Evolutionary conservation across 2,113 vertebrate species (phyloP).

Genomic region (Spermophilus dauricus): DNA sequence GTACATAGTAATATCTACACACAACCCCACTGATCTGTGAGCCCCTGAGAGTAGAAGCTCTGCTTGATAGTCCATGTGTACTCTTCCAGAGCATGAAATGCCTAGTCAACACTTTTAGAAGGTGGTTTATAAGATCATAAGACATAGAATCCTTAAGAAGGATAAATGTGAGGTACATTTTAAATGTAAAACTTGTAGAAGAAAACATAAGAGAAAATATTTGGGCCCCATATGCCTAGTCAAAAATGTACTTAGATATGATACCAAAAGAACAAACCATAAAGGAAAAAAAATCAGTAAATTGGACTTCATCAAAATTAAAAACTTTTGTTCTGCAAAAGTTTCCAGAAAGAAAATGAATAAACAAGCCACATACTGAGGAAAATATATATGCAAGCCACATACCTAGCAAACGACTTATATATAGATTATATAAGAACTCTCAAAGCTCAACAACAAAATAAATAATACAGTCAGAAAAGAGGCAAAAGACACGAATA

Average conservation of each 20-base stretch:
- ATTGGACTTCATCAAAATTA: background rate
- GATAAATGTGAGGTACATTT: background rate
- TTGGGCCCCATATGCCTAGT: background rate
- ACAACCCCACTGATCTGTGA: background rate
- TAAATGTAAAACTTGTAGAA: background rate
- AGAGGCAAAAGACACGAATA: background rate
- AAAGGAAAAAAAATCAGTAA: background rate
- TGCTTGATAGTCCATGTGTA: background rate
- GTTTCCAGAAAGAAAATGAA: background rate
- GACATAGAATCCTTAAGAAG: background rate
- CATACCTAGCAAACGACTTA: background rate
- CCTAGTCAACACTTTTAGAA: background rate
- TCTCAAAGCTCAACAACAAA: background rate
- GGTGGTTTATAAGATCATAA: background rate
- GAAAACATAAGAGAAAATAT: background rate
- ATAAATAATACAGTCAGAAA: background rate
- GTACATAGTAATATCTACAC: background rate
- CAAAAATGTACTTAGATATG: background rate
- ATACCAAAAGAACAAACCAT: background rate
- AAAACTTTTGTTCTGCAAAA: slow-evolving; percentile 4
- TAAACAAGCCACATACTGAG: background rate
- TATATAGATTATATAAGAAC: background rate
- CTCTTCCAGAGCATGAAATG: background rate
- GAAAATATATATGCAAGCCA: background rate
- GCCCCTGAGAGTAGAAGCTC: background rate